These are phyloP conservation scores for Ctenoplectra terminalis DNA, from an alignment of 1,140 invertebrate species.

Conservation along the genomic window DNA sequence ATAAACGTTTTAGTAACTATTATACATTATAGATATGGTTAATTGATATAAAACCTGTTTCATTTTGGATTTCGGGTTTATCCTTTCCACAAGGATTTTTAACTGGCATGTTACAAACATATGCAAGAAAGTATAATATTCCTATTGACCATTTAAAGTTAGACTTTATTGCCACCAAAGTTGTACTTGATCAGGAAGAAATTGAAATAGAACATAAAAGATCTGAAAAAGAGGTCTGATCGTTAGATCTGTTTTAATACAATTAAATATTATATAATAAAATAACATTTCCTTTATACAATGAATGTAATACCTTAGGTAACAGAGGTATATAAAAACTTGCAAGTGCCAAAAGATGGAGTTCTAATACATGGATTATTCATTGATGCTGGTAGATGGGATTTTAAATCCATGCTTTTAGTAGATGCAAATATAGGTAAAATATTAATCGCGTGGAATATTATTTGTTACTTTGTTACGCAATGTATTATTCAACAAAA, in stretches of 20 bases:
- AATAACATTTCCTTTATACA: not conserved
- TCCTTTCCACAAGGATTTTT: conserved; percentile 96
- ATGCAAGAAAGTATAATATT: conserved; percentile 90
- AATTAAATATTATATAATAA: not conserved
- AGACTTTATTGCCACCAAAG: conserved; percentile 86
- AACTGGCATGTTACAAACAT: conserved; percentile 93
- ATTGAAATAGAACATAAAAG: conserved; percentile 84
- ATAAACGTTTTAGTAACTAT: not conserved
- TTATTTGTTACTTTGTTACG: no score
- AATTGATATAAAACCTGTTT: conserved; percentile 86
- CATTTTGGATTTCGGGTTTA: conserved; percentile 95
- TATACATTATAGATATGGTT: conserved; percentile 86
- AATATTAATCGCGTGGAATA: not conserved
- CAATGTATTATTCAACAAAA: not conserved
- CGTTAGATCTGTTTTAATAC: not conserved
- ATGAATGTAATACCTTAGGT: conserved; percentile 50
- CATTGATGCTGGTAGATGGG: conserved; percentile 94
- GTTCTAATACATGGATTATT: conserved; percentile 93
- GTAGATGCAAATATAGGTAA: conserved; percentile 89
- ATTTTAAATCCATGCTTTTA: conserved; percentile 85
- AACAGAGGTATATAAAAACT: conserved; percentile 82
- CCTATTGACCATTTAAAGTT: conserved; percentile 94
- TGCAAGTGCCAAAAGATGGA: conserved; percentile 87
- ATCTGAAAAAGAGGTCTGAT: conserved; percentile 75
- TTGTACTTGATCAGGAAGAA: conserved; percentile 87